phyloP scores from a whole-genome alignment of 2,797 vertebrate genomes.

The Coreius guichenoti region DNA sequence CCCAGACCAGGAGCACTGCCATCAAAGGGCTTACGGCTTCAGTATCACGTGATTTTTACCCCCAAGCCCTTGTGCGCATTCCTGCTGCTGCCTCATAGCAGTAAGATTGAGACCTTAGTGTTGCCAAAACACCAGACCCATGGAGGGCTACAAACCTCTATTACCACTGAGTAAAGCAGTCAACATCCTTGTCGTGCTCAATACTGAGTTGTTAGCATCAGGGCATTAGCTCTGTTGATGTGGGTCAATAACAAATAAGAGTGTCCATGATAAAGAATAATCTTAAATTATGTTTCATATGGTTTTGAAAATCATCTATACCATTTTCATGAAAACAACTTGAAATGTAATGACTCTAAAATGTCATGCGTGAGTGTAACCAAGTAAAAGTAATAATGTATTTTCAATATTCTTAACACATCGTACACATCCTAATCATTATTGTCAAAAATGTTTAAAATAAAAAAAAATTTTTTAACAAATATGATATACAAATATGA shows the following conservation, averaged over 20 bases:
- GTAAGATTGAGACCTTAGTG: constrained; percentile 59
- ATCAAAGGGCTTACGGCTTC: constrained; percentile 31
- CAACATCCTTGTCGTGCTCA: constrained; percentile 70
- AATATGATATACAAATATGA: no score
- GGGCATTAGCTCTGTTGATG: constrained; percentile 63
- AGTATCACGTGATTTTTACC: constrained; percentile 32
- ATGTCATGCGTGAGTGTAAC: background rate
- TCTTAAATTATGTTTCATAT: background rate
- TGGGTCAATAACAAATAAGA: background rate
- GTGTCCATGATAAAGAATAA: background rate
- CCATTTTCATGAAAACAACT: background rate
- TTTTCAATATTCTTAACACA: background rate
- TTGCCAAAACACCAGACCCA: constrained; percentile 75
- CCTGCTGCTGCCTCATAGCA: constrained; percentile 54
- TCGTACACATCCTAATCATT: background rate
- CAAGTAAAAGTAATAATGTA: background rate
- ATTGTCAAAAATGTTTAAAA: background rate
- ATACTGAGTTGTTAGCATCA: constrained; percentile 59
- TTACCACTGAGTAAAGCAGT: constrained; percentile 68
- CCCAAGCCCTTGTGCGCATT: constrained; percentile 56
- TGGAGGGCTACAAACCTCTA: constrained; percentile 68
- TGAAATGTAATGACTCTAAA: background rate
- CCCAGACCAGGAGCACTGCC: constrained; percentile 15
- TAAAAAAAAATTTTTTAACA: no score
- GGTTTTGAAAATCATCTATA: background rate